Evolutionary conservation across 23 tunicate species (phyloP), one percentile per base, ranked within the genome.

Genomic region (Diplosoma virens): DNA sequence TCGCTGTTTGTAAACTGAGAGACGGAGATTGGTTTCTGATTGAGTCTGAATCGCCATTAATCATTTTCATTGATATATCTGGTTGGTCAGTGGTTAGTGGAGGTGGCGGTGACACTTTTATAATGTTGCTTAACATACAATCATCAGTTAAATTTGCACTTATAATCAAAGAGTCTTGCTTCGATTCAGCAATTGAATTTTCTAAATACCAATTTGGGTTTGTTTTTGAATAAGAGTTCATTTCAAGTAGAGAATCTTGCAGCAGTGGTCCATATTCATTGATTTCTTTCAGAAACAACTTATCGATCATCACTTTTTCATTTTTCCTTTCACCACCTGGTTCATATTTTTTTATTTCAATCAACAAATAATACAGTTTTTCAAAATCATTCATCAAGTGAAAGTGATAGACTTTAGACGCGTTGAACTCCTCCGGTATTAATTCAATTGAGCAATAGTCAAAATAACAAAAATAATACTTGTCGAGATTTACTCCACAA

Each of bases 341-440:
- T 65, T 37, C 33, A 47, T 66, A 86, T n/a, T 16, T 70, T 71
- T 79, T 85, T 11, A 47, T 46, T 23, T 50, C 80, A 26, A 33
- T 52, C 3, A 86, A 30, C 54, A 73, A 66, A 61, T 71, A 79
- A 31, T 79, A 86, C 36, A 86, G 59, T 17, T 79, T 35, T 25
- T 86, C 93, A 72, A 79, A 79, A 29, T 86, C 64, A 3, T 72
- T 63, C 93, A 86, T 86, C 1, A 86, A 75, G 20, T 29, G 23
- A 71, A 71, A 81, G 37, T 58, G 66, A 58, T 46, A 71, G 29
- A 35, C 45, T 33, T 53, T 16, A 9, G 53, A 76, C 3, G 72
- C 76, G 0, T 7, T 7, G 26, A 86, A 79, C 9, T n/a, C 73
- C 6, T 46, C 33, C 2, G 93, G 93, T 2, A 86, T 71, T 18